phyloP scores from a whole-genome alignment of 2,888 invertebrate genomes.

The Cerceris ruficornis region DNA sequence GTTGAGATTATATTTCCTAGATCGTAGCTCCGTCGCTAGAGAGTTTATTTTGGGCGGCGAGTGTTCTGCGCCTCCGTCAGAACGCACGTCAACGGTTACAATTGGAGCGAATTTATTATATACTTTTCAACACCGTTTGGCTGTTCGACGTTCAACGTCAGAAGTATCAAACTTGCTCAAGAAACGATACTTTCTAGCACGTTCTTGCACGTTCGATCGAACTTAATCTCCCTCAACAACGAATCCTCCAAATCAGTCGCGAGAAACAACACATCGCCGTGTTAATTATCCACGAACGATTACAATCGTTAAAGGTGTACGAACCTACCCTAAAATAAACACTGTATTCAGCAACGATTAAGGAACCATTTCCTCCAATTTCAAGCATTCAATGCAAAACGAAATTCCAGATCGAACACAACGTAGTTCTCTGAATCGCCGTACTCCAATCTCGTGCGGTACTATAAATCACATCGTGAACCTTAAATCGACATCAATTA shows the following conservation, averaged over 20 bases:
- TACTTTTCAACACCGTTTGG: constrained; percentile 14
- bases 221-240: too few species aligned
- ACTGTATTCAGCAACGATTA: too few species aligned
- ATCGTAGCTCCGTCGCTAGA: constrained; percentile 8
- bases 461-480: background rate
- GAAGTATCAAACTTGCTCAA: background rate
- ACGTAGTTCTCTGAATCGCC: background rate
- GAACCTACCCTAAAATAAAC: too few species aligned
- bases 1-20: constrained; percentile 38
- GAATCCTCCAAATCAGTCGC: too few species aligned
- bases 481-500: background rate
- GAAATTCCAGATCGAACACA: too few species aligned
- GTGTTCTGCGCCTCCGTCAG: background rate
- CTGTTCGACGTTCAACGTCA: constrained; percentile 19
- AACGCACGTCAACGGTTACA: background rate
- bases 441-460: background rate
- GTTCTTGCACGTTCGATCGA: too few species aligned
- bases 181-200: background rate
- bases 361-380: too few species aligned
- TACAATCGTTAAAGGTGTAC: too few species aligned
- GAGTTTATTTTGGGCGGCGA: constrained; percentile 33
- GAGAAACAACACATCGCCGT: too few species aligned
- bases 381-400: too few species aligned
- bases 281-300: too few species aligned
- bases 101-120: background rate